These are phyloP conservation scores for Dryobotodes eremita DNA, from an alignment of 2,888 invertebrate genomes.

Conservation along the genomic window DNA sequence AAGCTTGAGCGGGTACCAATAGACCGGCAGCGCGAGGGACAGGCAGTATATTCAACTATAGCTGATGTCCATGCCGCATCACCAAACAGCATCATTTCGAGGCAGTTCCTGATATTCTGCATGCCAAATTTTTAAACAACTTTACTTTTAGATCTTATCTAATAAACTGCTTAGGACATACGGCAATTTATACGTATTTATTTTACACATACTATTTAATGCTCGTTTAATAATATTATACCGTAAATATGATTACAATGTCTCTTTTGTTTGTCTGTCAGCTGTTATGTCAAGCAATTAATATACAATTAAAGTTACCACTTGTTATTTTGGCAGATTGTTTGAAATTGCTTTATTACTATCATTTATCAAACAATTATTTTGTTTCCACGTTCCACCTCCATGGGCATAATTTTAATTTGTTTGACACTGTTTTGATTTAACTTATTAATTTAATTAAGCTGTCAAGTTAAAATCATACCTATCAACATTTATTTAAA, in stretches of 20 bases:
- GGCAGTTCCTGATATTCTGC: background rate
- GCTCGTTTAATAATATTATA: conserved; percentile 2
- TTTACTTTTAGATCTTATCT: background rate
- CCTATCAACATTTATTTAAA: conserved; percentile 1
- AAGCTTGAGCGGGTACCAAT: no score
- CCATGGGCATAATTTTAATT: conserved; percentile 34
- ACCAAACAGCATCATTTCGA: background rate
- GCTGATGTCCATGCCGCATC: background rate
- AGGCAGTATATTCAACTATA: background rate
- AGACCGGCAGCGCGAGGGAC: no score
- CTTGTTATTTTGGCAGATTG: conserved; percentile 33
- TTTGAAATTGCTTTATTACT: conserved; percentile 45
- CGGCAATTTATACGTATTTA: background rate
- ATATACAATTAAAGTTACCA: conserved; percentile 49
- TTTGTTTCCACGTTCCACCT: conserved; percentile 43
- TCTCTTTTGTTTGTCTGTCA: conserved; percentile 39
- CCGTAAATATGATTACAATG: conserved; percentile 2
- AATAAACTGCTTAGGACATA: background rate
- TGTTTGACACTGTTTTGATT: conserved; percentile 46
- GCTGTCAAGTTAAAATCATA: conserved; percentile 21
- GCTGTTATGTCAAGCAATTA: conserved; percentile 40
- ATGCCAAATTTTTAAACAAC: background rate
- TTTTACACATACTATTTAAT: background rate
- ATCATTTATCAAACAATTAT: conserved; percentile 51
- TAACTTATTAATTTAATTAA: conserved; percentile 29